phyloP scores from a whole-genome alignment of 2,113 vertebrate genomes.

The Zosterops hypoxanthus region DNA sequence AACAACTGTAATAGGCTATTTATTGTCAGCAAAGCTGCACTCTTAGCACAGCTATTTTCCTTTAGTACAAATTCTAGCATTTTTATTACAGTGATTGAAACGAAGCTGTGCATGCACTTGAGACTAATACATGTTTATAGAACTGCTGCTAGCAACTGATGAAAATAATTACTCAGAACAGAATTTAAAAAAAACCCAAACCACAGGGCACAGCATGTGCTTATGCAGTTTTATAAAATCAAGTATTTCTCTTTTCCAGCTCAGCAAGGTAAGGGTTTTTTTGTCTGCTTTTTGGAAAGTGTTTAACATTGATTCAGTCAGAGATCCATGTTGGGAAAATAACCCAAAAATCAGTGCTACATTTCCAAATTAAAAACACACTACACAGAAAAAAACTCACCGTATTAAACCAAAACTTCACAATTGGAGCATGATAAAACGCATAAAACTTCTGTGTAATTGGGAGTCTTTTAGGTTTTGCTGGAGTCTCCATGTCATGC shows the following conservation, averaged over 20 bases:
- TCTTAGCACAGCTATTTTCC: not conserved
- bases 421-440: slow-evolving; percentile 98
- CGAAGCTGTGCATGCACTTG: not conserved
- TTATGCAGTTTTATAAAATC: not conserved
- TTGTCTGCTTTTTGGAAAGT: not conserved
- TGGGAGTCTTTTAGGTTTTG: slow-evolving; percentile 90
- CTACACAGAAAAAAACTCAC: slow-evolving; percentile 71
- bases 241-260: not conserved
- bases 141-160: not conserved
- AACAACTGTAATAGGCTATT: not conserved
- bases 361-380: not conserved
- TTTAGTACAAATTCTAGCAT: not conserved
- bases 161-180: not conserved
- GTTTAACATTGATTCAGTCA: not conserved
- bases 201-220: not conserved
- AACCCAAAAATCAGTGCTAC: not conserved
- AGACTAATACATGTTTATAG: not conserved
- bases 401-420: slow-evolving; percentile 99
- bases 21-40: not conserved
- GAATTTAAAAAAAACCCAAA: not conserved
- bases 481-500: slow-evolving; percentile 85
- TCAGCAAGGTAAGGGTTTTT: not conserved
- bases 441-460: slow-evolving; percentile 95
- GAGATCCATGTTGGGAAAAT: not conserved
- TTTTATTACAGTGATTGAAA: not conserved